These are phyloP conservation scores for Spilogale gracilis DNA, from an alignment of 2,113 vertebrate genomes.

Conservation along the genomic window DNA sequence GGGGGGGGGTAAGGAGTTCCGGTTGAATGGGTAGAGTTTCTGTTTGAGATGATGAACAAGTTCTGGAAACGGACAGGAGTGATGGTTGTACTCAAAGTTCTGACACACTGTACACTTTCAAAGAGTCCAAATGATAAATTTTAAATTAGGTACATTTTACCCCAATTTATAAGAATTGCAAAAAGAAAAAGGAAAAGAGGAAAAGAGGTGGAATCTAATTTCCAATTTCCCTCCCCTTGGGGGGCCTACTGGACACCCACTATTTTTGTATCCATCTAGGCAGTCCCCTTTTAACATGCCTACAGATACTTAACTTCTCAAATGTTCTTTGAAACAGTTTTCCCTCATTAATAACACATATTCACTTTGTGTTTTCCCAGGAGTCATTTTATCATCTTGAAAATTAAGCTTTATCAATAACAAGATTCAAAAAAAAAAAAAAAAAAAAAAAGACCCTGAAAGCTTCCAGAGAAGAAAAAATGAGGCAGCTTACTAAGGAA, in stretches of 20 bases:
- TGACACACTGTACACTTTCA: background rate
- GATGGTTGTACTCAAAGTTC: background rate
- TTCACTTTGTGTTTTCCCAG: background rate
- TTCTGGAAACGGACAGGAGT: background rate
- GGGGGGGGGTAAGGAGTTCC: background rate
- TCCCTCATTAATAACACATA: background rate
- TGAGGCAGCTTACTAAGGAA: background rate
- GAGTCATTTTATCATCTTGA: slow-evolving; percentile 1
- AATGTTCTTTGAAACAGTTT: background rate
- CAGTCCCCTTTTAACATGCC: background rate
- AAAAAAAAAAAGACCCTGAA: background rate
- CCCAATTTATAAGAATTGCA: background rate
- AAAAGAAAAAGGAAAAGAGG: background rate
- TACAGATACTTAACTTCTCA: background rate
- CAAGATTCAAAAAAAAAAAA: background rate
- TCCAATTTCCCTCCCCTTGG: background rate
- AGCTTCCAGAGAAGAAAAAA: background rate
- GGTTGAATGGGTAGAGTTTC: background rate
- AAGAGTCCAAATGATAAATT: background rate
- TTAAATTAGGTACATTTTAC: background rate
- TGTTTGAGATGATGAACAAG: background rate
- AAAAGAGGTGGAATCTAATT: background rate
- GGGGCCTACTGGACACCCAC: background rate
- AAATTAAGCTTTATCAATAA: slow-evolving; percentile 19
- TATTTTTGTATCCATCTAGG: background rate